Base-by-base conservation (phyloP, 2,888 invertebrate species). In the Perizoma affinitatum region DNA sequence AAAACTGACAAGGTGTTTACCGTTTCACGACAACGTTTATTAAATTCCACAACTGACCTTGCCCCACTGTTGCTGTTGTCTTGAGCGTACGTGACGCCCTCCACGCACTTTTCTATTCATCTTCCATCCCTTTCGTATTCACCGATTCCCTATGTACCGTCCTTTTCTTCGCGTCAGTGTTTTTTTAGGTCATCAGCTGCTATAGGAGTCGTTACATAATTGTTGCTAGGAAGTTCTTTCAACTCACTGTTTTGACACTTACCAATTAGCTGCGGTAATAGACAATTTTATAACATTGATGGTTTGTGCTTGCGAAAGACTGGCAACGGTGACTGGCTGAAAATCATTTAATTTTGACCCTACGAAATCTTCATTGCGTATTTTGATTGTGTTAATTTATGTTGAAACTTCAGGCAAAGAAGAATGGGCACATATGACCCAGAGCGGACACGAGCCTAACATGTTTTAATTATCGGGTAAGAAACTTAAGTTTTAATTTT, bases 11-110 rank as follows among this genome's bases (percentile, higher is more conserved):
- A 46, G 36, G 40, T 63, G 65, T 60, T 65, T 65, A 61, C 54
- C 58, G 58, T 56, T 66, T 69, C 65, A 62, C 66, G 68, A 73
- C 67, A 70, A 64, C 67, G 65, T 65, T 56, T 52, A 65, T 53
- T 65, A 56, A 74, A 74, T 72, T 68, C 68, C 70, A 64, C 62
- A 45, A 57, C 42, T 73, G 86, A 75, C 87, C 84, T 86, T 88
- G 86, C 73, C 82, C 86, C 70, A 84, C 78, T 78, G 75, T 54
- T 62, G 65, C 54, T 64, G 69, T 65, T 74, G 74, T 71, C 66
- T 67, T 68, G 68, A 61, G 86, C 75, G 79, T 88, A 87, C 88
- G 88, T 88, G 88, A 84, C 83, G 74, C 73, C 67, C 65, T 74
- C 62, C 82, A 78, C 84, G 84, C 73, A 65, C 54, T 76, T 78